A percentile compares a stretch with the other conserved stretches of the same genome.
phyloP scores from a whole-genome alignment of 2,888 invertebrate genomes.

The Cremastobaeus sp. region DNA sequence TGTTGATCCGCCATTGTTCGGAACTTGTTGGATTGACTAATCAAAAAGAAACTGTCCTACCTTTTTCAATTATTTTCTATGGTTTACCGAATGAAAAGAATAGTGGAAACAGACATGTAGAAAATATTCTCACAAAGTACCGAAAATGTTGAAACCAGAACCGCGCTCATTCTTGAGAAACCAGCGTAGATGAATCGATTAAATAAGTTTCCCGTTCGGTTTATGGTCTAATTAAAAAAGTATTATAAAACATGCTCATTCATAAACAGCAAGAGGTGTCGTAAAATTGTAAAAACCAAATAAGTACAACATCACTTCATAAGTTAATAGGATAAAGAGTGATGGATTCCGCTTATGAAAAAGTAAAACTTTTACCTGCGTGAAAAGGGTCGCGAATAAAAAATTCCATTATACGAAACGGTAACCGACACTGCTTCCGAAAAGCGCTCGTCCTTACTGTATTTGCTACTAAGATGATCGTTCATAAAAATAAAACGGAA shows the following conservation, averaged over 20 bases:
- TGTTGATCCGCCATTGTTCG: conserved; percentile 23
- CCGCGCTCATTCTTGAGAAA: too few species aligned
- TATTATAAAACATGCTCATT: neutral
- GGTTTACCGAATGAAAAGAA: neutral
- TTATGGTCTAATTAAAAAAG: too few species aligned
- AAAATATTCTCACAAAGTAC: too few species aligned
- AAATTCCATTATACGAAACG: neutral
- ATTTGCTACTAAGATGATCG: too few species aligned
- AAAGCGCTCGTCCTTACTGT: neutral
- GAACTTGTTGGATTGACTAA: conserved; percentile 20
- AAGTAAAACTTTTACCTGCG: conserved; percentile 14
- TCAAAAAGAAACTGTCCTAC: conserved; percentile 19
- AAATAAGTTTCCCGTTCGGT: too few species aligned
- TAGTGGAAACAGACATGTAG: neutral
- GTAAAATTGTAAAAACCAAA: too few species aligned
- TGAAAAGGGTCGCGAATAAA: neutral
- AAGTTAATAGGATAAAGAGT: conserved; percentile 7
- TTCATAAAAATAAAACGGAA: too few species aligned
- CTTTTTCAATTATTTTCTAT: conserved; percentile 20
- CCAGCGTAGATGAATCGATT: too few species aligned
- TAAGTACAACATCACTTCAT: too few species aligned
- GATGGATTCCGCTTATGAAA: conserved; percentile 1
- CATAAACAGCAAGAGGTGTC: too few species aligned
- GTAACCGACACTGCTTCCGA: conserved; percentile 18
- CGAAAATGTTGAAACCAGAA: too few species aligned